These are phyloP conservation scores for Coregonus sp. DNA, from an alignment of 2,797 vertebrate species.

Conservation along the genomic window DNA sequence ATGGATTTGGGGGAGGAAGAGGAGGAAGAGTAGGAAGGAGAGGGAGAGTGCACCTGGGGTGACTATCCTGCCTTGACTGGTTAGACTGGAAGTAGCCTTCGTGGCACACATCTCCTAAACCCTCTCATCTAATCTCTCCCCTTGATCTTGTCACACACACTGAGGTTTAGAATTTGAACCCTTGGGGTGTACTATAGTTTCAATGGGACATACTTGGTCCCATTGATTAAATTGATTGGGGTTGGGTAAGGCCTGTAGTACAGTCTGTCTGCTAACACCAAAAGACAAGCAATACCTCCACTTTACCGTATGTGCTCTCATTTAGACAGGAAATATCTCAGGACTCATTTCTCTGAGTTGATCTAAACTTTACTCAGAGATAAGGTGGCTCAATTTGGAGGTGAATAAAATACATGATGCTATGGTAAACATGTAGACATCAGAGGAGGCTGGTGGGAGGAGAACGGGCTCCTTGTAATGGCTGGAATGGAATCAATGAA, in stretches of 20 bases:
- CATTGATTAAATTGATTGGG: background rate
- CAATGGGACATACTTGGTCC: background rate
- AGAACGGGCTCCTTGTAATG: too few relatives aligned
- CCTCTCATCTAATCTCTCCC: background rate
- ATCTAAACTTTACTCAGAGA: background rate
- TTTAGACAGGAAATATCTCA: conserved; percentile 6
- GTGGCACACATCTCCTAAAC: background rate
- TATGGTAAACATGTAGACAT: background rate
- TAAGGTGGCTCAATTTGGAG: background rate
- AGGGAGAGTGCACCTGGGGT: background rate
- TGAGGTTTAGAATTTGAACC: background rate
- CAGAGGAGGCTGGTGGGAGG: too few relatives aligned
- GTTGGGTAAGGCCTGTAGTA: background rate
- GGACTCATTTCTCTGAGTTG: background rate
- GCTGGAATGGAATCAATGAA: too few relatives aligned
- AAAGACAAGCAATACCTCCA: background rate
- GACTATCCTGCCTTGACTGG: background rate
- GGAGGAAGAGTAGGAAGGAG: too few relatives aligned
- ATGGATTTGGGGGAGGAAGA: background rate
- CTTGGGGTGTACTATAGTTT: background rate
- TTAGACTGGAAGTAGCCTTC: background rate
- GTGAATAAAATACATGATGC: background rate
- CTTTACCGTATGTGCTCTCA: background rate
- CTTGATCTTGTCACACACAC: background rate
- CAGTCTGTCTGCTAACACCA: background rate